These are phyloP conservation scores for Corvus hawaiiensis DNA, from an alignment of 2,113 vertebrate species.

Conservation along the genomic window DNA sequence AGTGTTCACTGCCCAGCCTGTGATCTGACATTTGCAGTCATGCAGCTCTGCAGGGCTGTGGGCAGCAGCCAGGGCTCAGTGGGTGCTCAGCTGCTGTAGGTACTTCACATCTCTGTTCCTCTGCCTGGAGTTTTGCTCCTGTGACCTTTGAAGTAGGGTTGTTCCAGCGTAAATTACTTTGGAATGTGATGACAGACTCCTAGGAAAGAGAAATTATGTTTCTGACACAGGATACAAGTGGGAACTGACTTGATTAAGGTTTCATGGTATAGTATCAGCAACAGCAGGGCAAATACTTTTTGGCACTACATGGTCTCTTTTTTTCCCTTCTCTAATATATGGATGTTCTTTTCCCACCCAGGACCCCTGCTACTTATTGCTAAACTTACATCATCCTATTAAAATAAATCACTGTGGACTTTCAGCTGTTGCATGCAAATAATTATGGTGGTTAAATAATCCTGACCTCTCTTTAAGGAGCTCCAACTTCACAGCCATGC, in stretches of 20 bases:
- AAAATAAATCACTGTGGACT: conserved; percentile 22
- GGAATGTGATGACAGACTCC: neutral
- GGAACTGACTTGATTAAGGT: neutral
- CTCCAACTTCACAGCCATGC: neutral
- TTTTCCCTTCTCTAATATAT: neutral
- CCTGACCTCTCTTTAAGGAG: conserved; percentile 45
- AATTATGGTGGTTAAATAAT: conserved; percentile 36
- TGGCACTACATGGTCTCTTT: neutral
- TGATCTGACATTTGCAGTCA: neutral
- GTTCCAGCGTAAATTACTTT: neutral
- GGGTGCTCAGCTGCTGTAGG: neutral
- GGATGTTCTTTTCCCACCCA: neutral
- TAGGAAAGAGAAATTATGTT: neutral
- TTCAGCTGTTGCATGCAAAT: conserved; percentile 50
- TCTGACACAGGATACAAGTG: neutral
- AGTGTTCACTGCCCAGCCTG: neutral
- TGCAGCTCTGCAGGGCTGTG: neutral
- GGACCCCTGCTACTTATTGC: neutral
- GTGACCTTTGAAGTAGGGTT: neutral
- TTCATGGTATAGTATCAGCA: neutral
- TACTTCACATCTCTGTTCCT: neutral
- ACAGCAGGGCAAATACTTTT: neutral
- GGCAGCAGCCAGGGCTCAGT: neutral
- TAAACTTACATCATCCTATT: neutral
- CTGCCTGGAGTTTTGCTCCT: neutral